phyloP scores from a whole-genome alignment of 2,113 vertebrate species.

The Sylvia atricapilla region DNA sequence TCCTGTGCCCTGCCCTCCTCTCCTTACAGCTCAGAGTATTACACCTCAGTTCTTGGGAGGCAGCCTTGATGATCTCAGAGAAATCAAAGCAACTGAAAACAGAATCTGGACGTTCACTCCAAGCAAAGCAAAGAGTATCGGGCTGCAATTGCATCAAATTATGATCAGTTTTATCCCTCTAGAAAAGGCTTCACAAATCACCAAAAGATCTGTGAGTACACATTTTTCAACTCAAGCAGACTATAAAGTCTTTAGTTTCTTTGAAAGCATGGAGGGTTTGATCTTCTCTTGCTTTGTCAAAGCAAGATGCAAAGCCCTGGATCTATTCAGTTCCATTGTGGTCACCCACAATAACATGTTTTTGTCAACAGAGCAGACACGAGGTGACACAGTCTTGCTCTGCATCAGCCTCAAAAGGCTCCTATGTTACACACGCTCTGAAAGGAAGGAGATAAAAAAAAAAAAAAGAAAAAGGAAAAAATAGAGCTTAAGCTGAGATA shows the following conservation, averaged over 20 bases:
- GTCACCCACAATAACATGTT: neutral
- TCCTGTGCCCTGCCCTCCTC: neutral
- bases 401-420: neutral
- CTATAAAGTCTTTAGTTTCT: neutral
- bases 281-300: neutral
- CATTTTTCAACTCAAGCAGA: neutral
- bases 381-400: neutral
- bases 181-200: neutral
- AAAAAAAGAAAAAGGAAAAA: neutral
- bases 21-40: neutral
- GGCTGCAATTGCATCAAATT: neutral
- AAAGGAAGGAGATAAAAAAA: neutral
- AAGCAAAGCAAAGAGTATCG: neutral
- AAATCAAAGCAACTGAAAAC: neutral
- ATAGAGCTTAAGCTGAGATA: neutral
- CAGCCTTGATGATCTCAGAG: slow-evolving; percentile 8
- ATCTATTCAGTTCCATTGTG: neutral
- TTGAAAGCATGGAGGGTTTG: neutral
- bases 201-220: neutral
- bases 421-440: rapidly evolving
- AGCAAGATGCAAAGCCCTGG: neutral
- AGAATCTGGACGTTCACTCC: neutral
- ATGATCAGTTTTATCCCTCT: neutral
- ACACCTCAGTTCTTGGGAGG: neutral
- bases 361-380: neutral